Evolutionary conservation across 2,888 invertebrate genomes (phyloP), one percentile per base, ranked within the genome.

Genomic region (Habrosyne pyritoides): DNA sequence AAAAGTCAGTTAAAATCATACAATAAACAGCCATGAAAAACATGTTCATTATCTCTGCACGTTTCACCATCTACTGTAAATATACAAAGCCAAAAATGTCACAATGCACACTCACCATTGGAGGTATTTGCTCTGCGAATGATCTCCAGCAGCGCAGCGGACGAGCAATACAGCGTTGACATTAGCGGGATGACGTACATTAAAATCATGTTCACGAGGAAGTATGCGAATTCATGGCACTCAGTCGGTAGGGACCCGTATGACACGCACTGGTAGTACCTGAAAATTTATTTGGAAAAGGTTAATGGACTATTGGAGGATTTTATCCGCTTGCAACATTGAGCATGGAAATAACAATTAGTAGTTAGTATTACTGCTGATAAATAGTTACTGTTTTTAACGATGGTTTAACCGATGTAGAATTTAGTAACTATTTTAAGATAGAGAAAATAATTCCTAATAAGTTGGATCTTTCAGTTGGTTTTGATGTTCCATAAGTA

Each of bases 241-340:
- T 88, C 91, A 1, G 95, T 94, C 14, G 96, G 94, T 76, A 98
- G 95, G 53, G 95, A 95, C 74, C 97, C 95, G 87, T 96, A 97
- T 0, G 97, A 96, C 53, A 99, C 97, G 87, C 99, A 99, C 81
- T 99, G 99, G 73, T 94, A 95, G 89, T 97, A 99, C 42, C 92
- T 92, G 84, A 0, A 61, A 74, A 64, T 30, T 36, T 47, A 12
- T 50, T 36, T 48, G 47, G 46, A 10, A 24, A 42, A 36, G 36
- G 24, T 50, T 28, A 24, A 12, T 21, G 42, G 8, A 42, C 42
- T 42, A 8, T 5, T 33, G 33, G n/a, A 33, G n/a, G n/a, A 33
- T 10, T n/a, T 4, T n/a, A 12, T 12, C 12, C 30, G 33, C 5
- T 14, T 42, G 2, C 7, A 36, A 18, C 42, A 42, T 42, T 18